phyloP scores from a whole-genome alignment of 2,888 invertebrate species.

The Tachina lurida region DNA sequence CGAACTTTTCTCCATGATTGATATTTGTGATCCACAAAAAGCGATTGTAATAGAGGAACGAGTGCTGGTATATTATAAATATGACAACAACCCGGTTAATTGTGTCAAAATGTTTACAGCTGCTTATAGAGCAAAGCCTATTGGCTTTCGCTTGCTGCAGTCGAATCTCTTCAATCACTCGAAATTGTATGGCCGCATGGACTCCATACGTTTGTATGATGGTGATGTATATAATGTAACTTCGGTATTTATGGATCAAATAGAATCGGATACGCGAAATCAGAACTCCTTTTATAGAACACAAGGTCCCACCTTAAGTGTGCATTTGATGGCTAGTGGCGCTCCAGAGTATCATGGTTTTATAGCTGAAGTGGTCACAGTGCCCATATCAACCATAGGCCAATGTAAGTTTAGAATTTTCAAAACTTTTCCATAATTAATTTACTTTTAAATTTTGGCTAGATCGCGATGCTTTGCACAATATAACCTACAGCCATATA shows the following conservation, averaged over 20 bases:
- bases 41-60: slow-evolving; percentile 94
- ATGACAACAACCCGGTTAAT: slow-evolving; percentile 97
- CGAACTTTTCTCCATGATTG: slow-evolving; percentile 95
- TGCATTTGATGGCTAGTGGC: slow-evolving; percentile 96
- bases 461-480: slow-evolving; percentile 96
- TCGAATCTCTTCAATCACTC: slow-evolving; percentile 96
- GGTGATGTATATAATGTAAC: slow-evolving; percentile 96
- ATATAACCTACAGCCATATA: slow-evolving; percentile 92
- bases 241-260: slow-evolving; percentile 87
- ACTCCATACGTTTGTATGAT: slow-evolving; percentile 93
- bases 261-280: slow-evolving; percentile 88
- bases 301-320: slow-evolving; percentile 90
- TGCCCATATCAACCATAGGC: slow-evolving; percentile 95
- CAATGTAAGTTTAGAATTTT: slow-evolving; percentile 87
- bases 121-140: slow-evolving; percentile 91
- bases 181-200: slow-evolving; percentile 90
- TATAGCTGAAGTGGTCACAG: slow-evolving; percentile 97
- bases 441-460: not conserved
- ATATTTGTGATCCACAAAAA: slow-evolving; percentile 98
- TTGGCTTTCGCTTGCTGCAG: slow-evolving; percentile 95
- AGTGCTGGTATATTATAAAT: slow-evolving; percentile 96
- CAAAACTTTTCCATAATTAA: not conserved
- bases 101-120: slow-evolving; percentile 98
- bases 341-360: slow-evolving; percentile 97
- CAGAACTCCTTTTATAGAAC: slow-evolving; percentile 91